phyloP scores from a whole-genome alignment of 2,797 vertebrate genomes.

The Orestias chungarensis region DNA sequence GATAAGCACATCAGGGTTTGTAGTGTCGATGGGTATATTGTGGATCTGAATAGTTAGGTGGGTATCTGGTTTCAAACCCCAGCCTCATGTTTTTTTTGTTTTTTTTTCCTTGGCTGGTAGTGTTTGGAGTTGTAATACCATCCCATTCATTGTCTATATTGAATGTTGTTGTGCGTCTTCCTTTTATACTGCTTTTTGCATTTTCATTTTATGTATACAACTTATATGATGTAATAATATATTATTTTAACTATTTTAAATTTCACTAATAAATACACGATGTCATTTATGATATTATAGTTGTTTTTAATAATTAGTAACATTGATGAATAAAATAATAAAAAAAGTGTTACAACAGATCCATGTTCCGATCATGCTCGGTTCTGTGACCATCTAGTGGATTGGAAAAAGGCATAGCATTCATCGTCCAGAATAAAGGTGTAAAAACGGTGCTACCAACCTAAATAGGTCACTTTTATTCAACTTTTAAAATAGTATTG shows the following conservation, averaged over 20 bases:
- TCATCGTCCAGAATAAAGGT: background rate
- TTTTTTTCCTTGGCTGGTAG: too few relatives aligned
- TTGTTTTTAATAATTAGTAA: background rate
- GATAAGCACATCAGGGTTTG: too few relatives aligned
- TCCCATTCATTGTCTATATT: too few relatives aligned
- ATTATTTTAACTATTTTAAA: background rate
- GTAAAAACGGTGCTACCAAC: background rate
- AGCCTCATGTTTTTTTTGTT: too few relatives aligned
- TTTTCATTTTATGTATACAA: background rate
- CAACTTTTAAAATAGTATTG: background rate
- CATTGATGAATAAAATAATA: background rate
- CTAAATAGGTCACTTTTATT: background rate
- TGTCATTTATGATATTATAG: background rate
- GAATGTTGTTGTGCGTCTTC: background rate
- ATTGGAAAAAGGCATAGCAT: background rate
- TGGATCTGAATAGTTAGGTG: too few relatives aligned
- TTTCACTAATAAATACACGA: background rate
- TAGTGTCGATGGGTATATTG: too few relatives aligned
- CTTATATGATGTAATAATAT: background rate
- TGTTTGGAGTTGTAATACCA: too few relatives aligned
- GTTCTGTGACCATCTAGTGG: constrained; percentile 49
- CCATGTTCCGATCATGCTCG: background rate
- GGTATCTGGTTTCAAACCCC: too few relatives aligned
- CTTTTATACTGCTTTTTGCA: background rate
- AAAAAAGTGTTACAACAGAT: background rate